These are phyloP conservation scores for Petrocephalus sullivani DNA, from an alignment of 2,797 vertebrate species.

Conservation along the genomic window DNA sequence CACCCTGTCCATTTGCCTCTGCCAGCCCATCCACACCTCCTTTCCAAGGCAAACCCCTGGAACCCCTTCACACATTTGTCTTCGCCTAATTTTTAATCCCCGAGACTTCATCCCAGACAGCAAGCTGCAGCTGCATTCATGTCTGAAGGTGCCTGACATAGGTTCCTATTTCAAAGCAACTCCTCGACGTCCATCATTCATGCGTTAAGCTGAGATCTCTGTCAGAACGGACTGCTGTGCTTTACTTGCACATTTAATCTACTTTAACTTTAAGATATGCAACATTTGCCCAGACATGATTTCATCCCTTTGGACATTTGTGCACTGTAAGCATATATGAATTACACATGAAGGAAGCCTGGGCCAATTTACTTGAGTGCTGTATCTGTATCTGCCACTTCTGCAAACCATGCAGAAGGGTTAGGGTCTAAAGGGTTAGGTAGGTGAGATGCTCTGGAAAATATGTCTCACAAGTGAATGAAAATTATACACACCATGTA, in stretches of 20 bases:
- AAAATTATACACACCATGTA: background rate
- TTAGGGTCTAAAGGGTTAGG: background rate
- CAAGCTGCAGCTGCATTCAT: background rate
- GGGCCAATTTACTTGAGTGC: background rate
- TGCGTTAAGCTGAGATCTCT: background rate
- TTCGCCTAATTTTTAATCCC: background rate
- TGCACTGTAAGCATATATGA: background rate
- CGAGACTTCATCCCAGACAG: background rate
- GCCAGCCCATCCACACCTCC: background rate
- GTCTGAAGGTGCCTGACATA: background rate
- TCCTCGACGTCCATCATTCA: background rate
- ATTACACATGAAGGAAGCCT: background rate
- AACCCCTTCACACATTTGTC: background rate
- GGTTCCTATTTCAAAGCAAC: background rate
- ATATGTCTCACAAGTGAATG: background rate
- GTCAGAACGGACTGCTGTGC: background rate
- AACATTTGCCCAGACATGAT: background rate
- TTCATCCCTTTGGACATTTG: slow-evolving; percentile 1
- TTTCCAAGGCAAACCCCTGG: background rate
- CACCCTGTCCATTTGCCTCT: background rate
- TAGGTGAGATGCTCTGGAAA: background rate
- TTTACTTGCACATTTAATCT: background rate
- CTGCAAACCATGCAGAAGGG: background rate
- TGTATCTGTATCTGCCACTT: background rate
- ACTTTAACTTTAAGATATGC: background rate